These are phyloP conservation scores for Porites rus DNA, from an alignment of 92 coral and sea anemone species.

Conservation along the genomic window DNA sequence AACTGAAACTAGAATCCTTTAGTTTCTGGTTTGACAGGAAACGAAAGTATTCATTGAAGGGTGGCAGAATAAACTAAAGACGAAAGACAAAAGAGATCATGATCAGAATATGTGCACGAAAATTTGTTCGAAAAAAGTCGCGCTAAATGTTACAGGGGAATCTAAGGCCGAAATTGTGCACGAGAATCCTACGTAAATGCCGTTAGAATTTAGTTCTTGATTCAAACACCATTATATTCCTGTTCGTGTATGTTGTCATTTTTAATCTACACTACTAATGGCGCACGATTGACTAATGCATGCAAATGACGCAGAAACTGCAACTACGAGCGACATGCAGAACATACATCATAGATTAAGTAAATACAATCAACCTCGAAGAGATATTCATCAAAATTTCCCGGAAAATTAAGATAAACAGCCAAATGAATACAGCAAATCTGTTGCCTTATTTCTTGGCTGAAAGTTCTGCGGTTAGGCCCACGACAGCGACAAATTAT, in stretches of 20 bases:
- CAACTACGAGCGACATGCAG: not conserved
- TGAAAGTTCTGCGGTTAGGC: too few relatives aligned
- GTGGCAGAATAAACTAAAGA: too few relatives aligned
- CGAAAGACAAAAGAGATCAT: too few relatives aligned
- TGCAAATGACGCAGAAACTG: not conserved
- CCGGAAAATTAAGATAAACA: not conserved
- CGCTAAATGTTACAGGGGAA: not conserved
- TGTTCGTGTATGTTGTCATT: not conserved
- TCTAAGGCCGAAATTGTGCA: too few relatives aligned
- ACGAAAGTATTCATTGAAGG: too few relatives aligned
- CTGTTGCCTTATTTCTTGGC: not conserved
- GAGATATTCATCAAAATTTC: constrained; percentile 18
- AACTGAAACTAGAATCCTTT: too few relatives aligned
- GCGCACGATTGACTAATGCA: not conserved
- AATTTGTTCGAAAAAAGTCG: not conserved
- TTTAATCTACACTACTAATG: not conserved
- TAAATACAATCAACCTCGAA: not conserved
- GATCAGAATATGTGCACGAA: too few relatives aligned
- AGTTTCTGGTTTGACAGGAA: too few relatives aligned
- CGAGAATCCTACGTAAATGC: not conserved
- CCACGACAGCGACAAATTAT: not conserved
- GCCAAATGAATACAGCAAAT: not conserved
- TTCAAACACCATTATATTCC: not conserved
- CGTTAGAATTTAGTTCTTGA: not conserved
- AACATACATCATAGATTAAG: not conserved